phyloP scores from a whole-genome alignment of 2,113 vertebrate genomes.

The Mormoops blainvillei region DNA sequence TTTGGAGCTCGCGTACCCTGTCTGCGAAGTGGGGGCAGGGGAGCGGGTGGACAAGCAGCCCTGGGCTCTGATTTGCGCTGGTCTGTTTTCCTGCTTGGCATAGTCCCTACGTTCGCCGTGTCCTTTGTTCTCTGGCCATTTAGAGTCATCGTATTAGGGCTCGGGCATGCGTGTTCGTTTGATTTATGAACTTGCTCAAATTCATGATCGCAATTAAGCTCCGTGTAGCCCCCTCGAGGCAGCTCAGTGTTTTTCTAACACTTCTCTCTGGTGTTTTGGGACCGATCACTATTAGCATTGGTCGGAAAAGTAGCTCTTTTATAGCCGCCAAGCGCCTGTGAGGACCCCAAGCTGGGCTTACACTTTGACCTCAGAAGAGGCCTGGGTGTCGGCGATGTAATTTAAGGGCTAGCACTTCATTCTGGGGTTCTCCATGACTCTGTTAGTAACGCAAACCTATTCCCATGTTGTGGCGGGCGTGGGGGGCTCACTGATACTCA shows the following conservation, averaged over 20 bases:
- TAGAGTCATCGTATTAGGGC: not conserved
- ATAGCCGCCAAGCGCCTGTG: not conserved
- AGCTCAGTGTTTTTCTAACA: not conserved
- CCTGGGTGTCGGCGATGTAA: not conserved
- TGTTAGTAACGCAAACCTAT: not conserved
- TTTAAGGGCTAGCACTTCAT: not conserved
- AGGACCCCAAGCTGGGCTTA: not conserved
- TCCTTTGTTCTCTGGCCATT: not conserved
- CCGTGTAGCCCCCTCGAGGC: not conserved
- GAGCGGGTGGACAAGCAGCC: not conserved
- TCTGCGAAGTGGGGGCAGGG: not conserved
- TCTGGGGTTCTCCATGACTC: not conserved
- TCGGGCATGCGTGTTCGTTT: not conserved
- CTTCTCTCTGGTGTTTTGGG: not conserved
- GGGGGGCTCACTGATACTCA: not conserved
- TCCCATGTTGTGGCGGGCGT: not conserved
- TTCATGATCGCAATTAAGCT: not conserved
- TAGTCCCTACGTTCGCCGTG: not conserved
- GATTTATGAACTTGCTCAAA: slow-evolving; percentile 20
- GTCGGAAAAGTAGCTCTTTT: not conserved
- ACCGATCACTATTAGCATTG: not conserved
- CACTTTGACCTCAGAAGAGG: not conserved
- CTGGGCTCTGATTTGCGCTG: not conserved
- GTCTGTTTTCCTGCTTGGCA: not conserved
- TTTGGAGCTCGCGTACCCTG: not conserved